A percentile compares a stretch with the other conserved stretches of the same genome.
These are phyloP conservation scores for Trichechus manatus DNA, from an alignment of 2,113 vertebrate genomes.

Conservation along the genomic window DNA sequence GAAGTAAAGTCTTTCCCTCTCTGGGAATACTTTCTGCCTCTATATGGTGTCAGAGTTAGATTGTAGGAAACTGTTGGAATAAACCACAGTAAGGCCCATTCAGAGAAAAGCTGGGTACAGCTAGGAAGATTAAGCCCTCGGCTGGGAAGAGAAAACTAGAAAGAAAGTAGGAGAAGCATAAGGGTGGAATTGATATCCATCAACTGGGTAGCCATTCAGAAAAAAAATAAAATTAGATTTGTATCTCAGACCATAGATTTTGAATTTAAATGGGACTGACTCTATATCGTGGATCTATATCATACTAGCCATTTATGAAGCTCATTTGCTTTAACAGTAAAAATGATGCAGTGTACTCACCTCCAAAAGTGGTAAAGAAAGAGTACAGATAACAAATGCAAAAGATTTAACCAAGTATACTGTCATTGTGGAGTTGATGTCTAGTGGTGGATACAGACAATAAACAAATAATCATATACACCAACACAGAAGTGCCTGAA, in stretches of 20 bases:
- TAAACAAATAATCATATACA: neutral
- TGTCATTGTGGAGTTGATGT: neutral
- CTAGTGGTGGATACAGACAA: neutral
- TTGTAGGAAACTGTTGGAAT: neutral
- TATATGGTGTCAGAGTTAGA: rapidly evolving
- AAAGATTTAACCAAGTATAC: neutral
- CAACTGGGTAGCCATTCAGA: no score
- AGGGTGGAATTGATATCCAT: neutral
- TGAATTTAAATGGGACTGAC: neutral
- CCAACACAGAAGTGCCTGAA: neutral
- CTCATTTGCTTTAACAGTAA: neutral
- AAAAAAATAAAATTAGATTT: neutral
- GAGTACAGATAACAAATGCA: neutral
- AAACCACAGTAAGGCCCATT: rapidly evolving
- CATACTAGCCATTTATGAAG: neutral
- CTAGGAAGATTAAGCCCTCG: neutral
- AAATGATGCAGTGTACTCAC: neutral
- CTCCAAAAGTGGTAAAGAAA: neutral
- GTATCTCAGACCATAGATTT: neutral
- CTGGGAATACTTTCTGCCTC: rapidly evolving
- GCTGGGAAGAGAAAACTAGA: neutral
- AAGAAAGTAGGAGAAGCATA: neutral
- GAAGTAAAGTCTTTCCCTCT: rapidly evolving
- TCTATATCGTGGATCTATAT: neutral
- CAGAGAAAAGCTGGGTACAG: neutral